Percentiles rank a stretch among this genome's conserved stretches.
Conservation (phyloP, 2,797 vertebrate species). For the Ctenopoma kingsleyae region DNA sequence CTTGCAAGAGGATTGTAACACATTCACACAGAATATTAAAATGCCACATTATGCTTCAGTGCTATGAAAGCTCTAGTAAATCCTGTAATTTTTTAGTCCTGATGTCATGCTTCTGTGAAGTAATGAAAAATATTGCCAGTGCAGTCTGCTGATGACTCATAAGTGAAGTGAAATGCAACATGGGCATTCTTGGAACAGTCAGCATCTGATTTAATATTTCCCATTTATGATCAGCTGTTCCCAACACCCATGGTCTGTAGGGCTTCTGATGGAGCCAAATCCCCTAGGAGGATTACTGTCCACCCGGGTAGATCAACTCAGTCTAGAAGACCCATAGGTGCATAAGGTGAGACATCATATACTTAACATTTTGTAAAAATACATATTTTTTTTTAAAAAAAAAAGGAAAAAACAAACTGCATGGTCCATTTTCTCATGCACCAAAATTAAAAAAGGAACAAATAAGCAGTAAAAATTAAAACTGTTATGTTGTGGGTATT, state of each 20-base stretch:
- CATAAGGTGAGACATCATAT: constrained; percentile 53
- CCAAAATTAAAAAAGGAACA: not conserved
- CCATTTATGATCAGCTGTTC: constrained; percentile 57
- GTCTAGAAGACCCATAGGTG: constrained; percentile 70
- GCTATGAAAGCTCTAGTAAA: not conserved
- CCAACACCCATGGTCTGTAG: constrained; percentile 47
- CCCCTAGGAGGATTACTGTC: constrained; percentile 86
- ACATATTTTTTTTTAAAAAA: too few relatives aligned
- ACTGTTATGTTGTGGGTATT: not conserved
- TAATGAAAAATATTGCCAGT: constrained; percentile 8
- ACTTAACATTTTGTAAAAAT: too few relatives aligned
- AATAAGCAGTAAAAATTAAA: not conserved
- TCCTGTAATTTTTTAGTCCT: not conserved
- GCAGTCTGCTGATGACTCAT: constrained; percentile 64
- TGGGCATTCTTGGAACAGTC: constrained; percentile 38
- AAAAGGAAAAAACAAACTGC: too few relatives aligned
- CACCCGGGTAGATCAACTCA: constrained; percentile 80
- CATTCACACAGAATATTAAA: not conserved
- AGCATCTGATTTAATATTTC: constrained; percentile 51
- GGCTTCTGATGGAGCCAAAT: constrained; percentile 80
- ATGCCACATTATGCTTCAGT: not conserved
- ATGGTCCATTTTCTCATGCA: not conserved
- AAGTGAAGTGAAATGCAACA: constrained; percentile 31
- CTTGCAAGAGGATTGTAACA: constrained; percentile 8
- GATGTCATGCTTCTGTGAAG: not conserved